These are phyloP conservation scores for Alethe castanea DNA, from an alignment of 2,113 vertebrate genomes.

Conservation along the genomic window DNA sequence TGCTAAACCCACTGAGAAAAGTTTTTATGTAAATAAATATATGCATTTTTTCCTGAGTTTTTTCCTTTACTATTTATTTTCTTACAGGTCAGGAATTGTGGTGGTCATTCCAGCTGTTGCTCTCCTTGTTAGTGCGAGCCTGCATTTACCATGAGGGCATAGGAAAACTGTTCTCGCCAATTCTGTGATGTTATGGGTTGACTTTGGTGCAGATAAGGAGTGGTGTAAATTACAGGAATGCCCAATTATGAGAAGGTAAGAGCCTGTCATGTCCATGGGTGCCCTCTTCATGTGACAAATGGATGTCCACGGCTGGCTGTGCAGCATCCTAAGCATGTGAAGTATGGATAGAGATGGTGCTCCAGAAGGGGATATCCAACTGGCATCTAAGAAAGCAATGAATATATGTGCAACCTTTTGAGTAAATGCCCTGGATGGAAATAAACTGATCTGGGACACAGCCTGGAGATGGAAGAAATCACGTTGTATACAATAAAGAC, in stretches of 20 bases:
- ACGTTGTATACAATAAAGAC: not conserved
- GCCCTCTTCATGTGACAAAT: not conserved
- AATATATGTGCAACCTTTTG: not conserved
- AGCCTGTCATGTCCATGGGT: not conserved
- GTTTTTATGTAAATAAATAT: not conserved
- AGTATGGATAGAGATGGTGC: not conserved
- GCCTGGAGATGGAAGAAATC: not conserved
- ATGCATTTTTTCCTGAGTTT: not conserved
- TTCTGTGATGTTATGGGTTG: not conserved
- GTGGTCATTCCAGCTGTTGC: not conserved
- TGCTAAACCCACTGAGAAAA: not conserved
- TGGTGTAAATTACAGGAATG: not conserved
- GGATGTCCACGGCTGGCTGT: accelerated
- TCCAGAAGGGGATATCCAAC: not conserved
- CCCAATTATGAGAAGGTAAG: not conserved
- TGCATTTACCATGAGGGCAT: not conserved
- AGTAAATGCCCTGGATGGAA: not conserved
- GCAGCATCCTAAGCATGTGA: not conserved
- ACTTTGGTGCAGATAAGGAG: not conserved
- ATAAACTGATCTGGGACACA: not conserved
- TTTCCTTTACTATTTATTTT: not conserved
- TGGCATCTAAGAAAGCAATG: not conserved
- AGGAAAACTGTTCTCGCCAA: not conserved
- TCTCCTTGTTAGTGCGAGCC: not conserved
- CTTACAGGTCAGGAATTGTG: not conserved